Evolutionary conservation across 1,140 invertebrate species (phyloP).

Genomic region (Potamilus streckersoni): DNA sequence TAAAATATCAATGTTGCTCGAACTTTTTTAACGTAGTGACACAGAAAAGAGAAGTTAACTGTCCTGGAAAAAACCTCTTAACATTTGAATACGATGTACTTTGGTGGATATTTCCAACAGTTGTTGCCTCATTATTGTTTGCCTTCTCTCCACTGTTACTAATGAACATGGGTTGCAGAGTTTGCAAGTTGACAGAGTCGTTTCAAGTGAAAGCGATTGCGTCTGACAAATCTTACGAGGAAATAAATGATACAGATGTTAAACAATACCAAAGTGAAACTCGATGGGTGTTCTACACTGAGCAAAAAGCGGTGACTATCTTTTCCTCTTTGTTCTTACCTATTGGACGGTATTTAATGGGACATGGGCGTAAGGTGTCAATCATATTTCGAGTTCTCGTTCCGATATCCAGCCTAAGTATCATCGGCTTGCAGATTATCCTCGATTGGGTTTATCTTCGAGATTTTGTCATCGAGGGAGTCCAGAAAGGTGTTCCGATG

Average conservation of each 20-base stretch:
- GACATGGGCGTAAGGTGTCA: background rate
- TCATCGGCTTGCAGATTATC: conserved; percentile 11
- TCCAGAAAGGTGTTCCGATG: conserved; percentile 15
- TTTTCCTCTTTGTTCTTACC: conserved; percentile 1
- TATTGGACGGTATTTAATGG: background rate
- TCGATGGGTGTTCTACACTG: conserved; percentile 9
- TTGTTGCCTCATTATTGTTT: conserved; percentile 11
- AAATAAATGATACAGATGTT: too few relatives aligned
- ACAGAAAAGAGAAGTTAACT: background rate
- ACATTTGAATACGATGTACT: conserved; percentile 11
- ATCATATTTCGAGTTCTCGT: background rate
- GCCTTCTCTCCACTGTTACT: conserved; percentile 15
- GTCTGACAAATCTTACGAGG: too few relatives aligned
- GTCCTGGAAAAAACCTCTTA: background rate
- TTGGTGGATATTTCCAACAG: conserved; percentile 8
- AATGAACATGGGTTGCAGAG: background rate
- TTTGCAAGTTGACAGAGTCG: background rate
- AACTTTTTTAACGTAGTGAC: conserved; percentile 1
- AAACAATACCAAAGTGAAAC: background rate
- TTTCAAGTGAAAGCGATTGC: too few relatives aligned
- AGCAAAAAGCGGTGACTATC: background rate
- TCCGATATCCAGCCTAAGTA: conserved; percentile 2
- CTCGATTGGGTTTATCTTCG: conserved; percentile 5
- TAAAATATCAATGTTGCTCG: conserved; percentile 12
- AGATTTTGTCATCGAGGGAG: conserved; percentile 6